Conservation (phyloP, 2,797 vertebrate genomes). For the Typhlichthys subterraneus region DNA sequence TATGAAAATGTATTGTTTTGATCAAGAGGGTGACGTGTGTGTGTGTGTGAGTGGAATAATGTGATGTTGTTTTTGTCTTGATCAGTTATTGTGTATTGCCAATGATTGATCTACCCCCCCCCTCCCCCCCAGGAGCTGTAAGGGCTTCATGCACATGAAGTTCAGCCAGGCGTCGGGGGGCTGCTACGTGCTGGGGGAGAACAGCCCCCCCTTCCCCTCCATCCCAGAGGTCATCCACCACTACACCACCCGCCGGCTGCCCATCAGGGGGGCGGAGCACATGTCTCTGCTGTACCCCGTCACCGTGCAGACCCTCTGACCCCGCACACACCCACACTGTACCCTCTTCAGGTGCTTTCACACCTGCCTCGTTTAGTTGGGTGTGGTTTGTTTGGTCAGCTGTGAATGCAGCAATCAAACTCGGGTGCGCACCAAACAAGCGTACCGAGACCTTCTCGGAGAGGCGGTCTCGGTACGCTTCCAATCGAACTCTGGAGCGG, state of each 20-base stretch:
- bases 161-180: conserved; percentile 78
- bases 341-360: conserved; percentile 45
- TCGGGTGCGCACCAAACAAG: too few relatives aligned
- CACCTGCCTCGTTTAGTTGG: too few relatives aligned
- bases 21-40: too few relatives aligned
- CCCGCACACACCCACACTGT: background rate
- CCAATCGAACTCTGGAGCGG: too few relatives aligned
- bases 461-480: too few relatives aligned
- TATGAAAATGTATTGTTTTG: too few relatives aligned
- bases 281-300: conserved; percentile 87
- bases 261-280: conserved; percentile 84
- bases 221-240: conserved; percentile 86
- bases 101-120: background rate
- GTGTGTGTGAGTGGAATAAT: too few relatives aligned
- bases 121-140: conserved; percentile 80
- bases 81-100: background rate
- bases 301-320: conserved; percentile 80
- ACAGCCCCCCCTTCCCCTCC: conserved; percentile 85
- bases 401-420: too few relatives aligned
- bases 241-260: conserved; percentile 86
- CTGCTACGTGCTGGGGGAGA: conserved; percentile 83
- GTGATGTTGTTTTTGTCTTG: too few relatives aligned
- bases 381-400: too few relatives aligned
- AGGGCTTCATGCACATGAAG: conserved; percentile 92
- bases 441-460: too few relatives aligned